Base-by-base conservation (phyloP, 30 jellyfish, hydroid and myxozoan species). In the Aurelia aurita region DNA sequence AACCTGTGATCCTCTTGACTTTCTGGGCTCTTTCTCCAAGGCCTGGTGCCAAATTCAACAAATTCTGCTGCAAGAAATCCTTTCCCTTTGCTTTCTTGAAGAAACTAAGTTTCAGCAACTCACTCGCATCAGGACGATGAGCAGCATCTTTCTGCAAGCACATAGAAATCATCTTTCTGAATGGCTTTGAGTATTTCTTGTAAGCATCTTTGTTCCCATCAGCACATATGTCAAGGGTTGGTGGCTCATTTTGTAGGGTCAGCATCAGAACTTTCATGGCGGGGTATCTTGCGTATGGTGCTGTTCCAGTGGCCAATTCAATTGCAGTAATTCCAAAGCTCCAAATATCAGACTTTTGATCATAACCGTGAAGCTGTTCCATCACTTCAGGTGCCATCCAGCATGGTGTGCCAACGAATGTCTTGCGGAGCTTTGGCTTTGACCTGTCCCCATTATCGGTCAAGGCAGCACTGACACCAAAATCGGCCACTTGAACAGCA, bases 371-470 rank as follows among this genome's bases (percentile, higher is more conserved):
- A 15, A 95, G 89, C 92, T 93, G 97, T 72, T 94, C 99, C 99
- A 94, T 89, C 18, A 94, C 97, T 65, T 94, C 99, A 28, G 99
- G 99, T 32, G 99, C 99, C 99, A 94, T 94, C 99, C 99, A 94
- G 80, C 99, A 94, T 10, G 99, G 99, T 20, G 99, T 94, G 1
- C 99, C 99, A 22, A 94, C 99, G 77, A 94, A 94, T 29, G 99
- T 94, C 72, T 90, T 94, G 28, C 99, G 85, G 27, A 89, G 58
- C 77, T 89, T 93, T 20, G 96, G 96, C 63, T 90, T 91, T 31
- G 97, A 90, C 54, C 99, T 92, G 91, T 94, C 99, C 53, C 95
- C 94, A 79, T 81, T 89, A 58, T 94, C 99, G 3, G 86, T 47
- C 18, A 89, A 75, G 10, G 97, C 96, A 45, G 99, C 91, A 77